These are phyloP conservation scores for Cephalopholis sonnerati DNA, from an alignment of 2,113 vertebrate species.

Conservation along the genomic window DNA sequence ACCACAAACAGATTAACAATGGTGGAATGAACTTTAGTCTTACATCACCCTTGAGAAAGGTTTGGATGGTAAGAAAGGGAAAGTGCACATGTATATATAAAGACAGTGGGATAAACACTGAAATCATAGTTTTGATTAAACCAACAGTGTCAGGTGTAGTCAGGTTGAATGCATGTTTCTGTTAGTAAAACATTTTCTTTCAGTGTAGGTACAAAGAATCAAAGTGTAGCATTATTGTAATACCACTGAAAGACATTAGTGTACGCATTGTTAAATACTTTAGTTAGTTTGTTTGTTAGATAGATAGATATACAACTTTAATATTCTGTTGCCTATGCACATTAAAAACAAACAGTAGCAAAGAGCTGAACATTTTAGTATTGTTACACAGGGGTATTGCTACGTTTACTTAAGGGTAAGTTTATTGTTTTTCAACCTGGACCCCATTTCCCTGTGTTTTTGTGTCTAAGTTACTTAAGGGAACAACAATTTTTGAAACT, in stretches of 20 bases:
- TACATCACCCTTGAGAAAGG: neutral
- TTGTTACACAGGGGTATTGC: too few species aligned
- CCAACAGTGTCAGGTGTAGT: too few species aligned
- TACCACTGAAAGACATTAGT: neutral
- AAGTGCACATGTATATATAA: neutral
- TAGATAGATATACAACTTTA: neutral
- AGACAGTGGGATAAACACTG: neutral
- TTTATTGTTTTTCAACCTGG: too few species aligned
- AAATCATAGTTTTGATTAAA: neutral
- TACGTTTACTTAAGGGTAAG: too few species aligned
- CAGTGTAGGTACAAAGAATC: neutral
- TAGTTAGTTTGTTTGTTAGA: too few species aligned
- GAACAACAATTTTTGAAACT: too few species aligned
- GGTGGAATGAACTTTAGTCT: neutral
- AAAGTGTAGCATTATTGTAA: neutral
- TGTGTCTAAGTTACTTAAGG: too few species aligned
- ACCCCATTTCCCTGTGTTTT: too few species aligned
- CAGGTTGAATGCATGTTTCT: neutral
- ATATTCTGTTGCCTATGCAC: neutral
- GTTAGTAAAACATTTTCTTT: too few species aligned
- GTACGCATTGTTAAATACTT: too few species aligned
- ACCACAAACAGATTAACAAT: slow-evolving; percentile 12
- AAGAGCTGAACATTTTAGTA: too few species aligned
- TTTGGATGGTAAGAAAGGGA: neutral
- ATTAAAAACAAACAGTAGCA: neutral